These are phyloP conservation scores for Leucania comma DNA, from an alignment of 2,888 invertebrate genomes.

Conservation along the genomic window DNA sequence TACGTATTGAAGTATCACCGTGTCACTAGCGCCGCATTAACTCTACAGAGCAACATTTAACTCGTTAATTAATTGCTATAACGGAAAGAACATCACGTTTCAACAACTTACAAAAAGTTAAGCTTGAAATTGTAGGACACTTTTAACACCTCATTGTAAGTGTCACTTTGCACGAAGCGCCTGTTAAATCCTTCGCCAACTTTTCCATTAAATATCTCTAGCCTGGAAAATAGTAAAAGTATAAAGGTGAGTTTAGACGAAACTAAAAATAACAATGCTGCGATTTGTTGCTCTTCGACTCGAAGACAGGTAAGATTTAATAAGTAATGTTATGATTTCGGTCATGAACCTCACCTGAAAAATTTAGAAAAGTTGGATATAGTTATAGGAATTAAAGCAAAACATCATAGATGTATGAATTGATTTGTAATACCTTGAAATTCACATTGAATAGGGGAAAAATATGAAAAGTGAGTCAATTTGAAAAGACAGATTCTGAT, in stretches of 20 bases:
- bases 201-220: conserved; percentile 34
- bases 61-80: conserved; percentile 25
- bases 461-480: neutral
- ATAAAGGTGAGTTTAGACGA: conserved; percentile 9
- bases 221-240: conserved; percentile 15
- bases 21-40: conserved; percentile 10
- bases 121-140: conserved; percentile 18
- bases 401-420: too few species aligned
- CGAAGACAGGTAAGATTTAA: neutral
- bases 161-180: conserved; percentile 29
- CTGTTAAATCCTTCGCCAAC: conserved; percentile 27
- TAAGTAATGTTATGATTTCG: neutral
- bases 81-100: conserved; percentile 6
- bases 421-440: neutral
- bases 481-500: neutral
- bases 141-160: conserved; percentile 21
- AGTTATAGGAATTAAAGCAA: too few species aligned
- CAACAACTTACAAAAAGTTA: conserved; percentile 11
- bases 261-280: neutral
- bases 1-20: neutral
- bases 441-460: neutral
- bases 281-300: conserved; percentile 16
- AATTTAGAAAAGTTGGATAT: too few species aligned
- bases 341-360: too few species aligned
- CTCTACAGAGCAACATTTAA: conserved; percentile 26